Evolutionary conservation across 2,888 invertebrate genomes (phyloP).

Genomic region (Thecophora atra): DNA sequence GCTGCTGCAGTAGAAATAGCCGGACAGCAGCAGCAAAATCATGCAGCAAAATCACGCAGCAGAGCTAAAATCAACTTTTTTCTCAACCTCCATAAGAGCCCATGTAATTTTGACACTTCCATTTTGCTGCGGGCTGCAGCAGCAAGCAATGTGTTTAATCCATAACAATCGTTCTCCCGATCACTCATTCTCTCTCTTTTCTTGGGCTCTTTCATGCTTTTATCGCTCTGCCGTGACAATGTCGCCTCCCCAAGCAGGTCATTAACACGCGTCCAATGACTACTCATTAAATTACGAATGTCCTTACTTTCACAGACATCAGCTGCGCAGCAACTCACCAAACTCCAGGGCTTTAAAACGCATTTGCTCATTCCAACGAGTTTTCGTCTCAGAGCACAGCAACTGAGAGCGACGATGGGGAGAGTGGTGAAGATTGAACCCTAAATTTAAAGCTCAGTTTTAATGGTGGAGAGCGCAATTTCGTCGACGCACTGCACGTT

Average conservation of each 20-base stretch:
- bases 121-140: too few species aligned
- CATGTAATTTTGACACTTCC: too few species aligned
- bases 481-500: not conserved
- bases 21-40: too few species aligned
- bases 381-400: not conserved
- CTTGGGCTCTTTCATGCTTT: too few species aligned
- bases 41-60: too few species aligned
- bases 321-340: too few species aligned
- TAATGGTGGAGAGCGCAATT: not conserved
- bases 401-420: not conserved
- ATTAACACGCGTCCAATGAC: slow-evolving; percentile 29
- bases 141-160: too few species aligned
- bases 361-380: too few species aligned
- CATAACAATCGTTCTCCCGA: not conserved
- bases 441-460: slow-evolving; percentile 12
- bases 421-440: not conserved
- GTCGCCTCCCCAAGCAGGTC: slow-evolving; percentile 4
- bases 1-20: too few species aligned
- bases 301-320: slow-evolving; percentile 20
- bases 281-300: not conserved
- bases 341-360: too few species aligned
- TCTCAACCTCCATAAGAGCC: too few species aligned
- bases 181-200: not conserved
- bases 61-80: too few species aligned
- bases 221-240: not conserved